Percentiles rank a stretch among this genome's conserved stretches.
Evolutionary conservation across 2,797 vertebrate species (phyloP).

Genomic region (Labeo calbasu): DNA sequence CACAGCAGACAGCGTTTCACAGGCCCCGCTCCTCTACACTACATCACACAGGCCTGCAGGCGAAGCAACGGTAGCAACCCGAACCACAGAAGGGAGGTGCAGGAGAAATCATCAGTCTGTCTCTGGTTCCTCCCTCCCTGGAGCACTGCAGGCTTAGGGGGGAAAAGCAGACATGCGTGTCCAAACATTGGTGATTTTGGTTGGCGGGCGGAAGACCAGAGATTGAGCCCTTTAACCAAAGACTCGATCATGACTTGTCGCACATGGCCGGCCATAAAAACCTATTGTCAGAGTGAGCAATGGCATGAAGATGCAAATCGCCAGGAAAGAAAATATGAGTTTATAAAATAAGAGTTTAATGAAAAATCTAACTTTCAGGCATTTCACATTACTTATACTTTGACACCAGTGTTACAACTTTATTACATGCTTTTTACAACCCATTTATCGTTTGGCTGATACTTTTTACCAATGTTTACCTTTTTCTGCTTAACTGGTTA

Average conservation of each 20-base stretch:
- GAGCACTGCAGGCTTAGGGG: slow-evolving; percentile 12
- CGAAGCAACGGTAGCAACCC: slow-evolving; percentile 21
- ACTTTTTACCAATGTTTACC: neutral
- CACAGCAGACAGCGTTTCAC: slow-evolving; percentile 48
- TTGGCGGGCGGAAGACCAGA: slow-evolving; percentile 2
- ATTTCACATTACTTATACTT: too few relatives aligned
- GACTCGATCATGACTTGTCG: slow-evolving; percentile 26
- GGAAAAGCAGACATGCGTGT: slow-evolving; percentile 26
- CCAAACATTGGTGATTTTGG: slow-evolving; percentile 38
- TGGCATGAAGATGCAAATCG: neutral
- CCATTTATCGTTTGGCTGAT: too few relatives aligned
- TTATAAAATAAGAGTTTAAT: neutral
- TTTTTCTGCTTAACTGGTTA: neutral
- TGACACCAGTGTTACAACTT: neutral
- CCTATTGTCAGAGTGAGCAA: neutral
- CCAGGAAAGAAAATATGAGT: neutral
- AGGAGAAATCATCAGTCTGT: slow-evolving; percentile 43
- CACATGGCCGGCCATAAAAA: neutral
- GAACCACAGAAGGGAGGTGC: slow-evolving; percentile 18
- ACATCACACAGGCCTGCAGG: slow-evolving; percentile 29
- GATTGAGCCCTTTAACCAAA: slow-evolving; percentile 32
- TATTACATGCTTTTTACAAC: neutral
- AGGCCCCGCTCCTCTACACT: slow-evolving; percentile 34
- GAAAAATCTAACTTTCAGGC: neutral
- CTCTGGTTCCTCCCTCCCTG: slow-evolving; percentile 34